Evolutionary conservation across 1,140 invertebrate species (phyloP), one percentile per base, ranked within the genome.

Genomic region (Seison nebaliae): DNA sequence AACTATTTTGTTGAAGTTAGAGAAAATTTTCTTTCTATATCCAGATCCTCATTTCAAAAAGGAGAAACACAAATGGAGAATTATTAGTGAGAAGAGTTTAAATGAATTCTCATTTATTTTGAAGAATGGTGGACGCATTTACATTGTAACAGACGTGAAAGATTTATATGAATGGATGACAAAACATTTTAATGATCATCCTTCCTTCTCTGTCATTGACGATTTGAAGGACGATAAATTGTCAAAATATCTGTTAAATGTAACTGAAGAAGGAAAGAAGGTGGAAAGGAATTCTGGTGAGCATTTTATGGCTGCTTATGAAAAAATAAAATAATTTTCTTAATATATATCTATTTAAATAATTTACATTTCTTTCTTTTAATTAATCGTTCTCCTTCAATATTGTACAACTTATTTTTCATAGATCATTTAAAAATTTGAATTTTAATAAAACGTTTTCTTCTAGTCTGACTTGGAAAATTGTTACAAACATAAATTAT

Each of bases 21-120:
- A 73, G 43, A 96, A 96, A 63, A 84, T 98, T 71, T 98, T 98
- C 59, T 94, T 98, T 53, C 62, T 98, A n/a, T 98, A 91, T 59
- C 91, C 91, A 19, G 91, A 98, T 66, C 91, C 91, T 23, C 91
- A 98, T 65, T 98, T 98, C 56, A 98, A 98, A 58, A 88, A 78
- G 50, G 71, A 79, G 1, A 98, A 98, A 63, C 81, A 94, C 51
- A 98, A 96, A 62, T 98, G 88, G 88, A 67, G 91, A 43, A 96
- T 98, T 32, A 86, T 96, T 45, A 93, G 81, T 52, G 69, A 75
- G 46, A 74, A 72, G 44, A 57, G 94, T 12, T 59, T 98, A 23
- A 74, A 81, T 12, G 86, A 96, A 63, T 96, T 96, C 67, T 86
- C 86, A 1, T 96, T 84, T 63, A 70, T 88, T 24, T 59, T 96